phyloP scores from a whole-genome alignment of 2,113 vertebrate species.

The Centropristis striata region DNA sequence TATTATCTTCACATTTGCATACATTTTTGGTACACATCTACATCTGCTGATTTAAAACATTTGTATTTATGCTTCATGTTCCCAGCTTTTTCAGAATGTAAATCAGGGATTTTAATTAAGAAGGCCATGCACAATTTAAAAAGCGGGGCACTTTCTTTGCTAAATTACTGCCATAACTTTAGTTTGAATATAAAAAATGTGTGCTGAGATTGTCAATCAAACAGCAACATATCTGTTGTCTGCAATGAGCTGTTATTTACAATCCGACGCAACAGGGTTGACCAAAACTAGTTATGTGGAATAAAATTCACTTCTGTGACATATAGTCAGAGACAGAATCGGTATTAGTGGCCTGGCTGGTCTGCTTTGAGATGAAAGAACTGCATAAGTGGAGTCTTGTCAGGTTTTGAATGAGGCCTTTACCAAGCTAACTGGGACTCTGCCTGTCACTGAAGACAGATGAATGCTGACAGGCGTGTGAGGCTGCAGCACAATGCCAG shows the following conservation, averaged over 20 bases:
- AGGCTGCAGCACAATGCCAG: slow-evolving; percentile 53
- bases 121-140: background rate
- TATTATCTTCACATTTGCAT: background rate
- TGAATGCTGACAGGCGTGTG: slow-evolving; percentile 70
- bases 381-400: slow-evolving; percentile 38
- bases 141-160: background rate
- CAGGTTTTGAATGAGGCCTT: slow-evolving; percentile 58
- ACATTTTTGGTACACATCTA: slow-evolving; percentile 3
- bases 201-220: background rate
- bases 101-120: slow-evolving; percentile 21
- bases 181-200: background rate
- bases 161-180: background rate
- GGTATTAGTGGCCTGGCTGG: slow-evolving; percentile 13
- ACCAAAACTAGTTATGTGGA: background rate
- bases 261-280: background rate
- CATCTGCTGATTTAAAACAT: slow-evolving; percentile 2
- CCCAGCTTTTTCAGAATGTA: slow-evolving; percentile 21
- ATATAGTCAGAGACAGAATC: slow-evolving; percentile 23
- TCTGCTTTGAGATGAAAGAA: slow-evolving; percentile 51
- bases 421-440: slow-evolving; percentile 27
- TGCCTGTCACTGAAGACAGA: slow-evolving; percentile 51
- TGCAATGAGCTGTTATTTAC: background rate
- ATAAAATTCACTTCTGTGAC: slow-evolving; percentile 25
- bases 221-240: background rate
- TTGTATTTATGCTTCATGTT: background rate